Conservation (phyloP, 2,113 vertebrate genomes). For the Crotalus viridis region DNA sequence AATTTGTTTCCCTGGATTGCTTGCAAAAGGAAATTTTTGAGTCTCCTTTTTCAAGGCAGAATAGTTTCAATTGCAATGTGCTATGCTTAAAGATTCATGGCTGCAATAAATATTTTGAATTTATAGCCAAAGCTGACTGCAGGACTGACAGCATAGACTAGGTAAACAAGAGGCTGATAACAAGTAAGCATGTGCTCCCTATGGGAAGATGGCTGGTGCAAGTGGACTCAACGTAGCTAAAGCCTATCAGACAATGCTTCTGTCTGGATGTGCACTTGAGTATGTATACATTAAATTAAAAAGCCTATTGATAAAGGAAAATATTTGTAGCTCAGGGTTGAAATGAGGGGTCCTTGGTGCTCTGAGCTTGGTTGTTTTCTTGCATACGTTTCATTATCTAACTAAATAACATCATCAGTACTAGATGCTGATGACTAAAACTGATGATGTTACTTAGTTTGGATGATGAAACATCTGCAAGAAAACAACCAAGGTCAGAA, state of each 20-base stretch:
- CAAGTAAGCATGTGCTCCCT: neutral
- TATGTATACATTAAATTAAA: slow-evolving; percentile 17
- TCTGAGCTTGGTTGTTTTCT: neutral
- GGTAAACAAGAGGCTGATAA: neutral
- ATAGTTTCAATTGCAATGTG: neutral
- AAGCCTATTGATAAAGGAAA: slow-evolving; percentile 4
- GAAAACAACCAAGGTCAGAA: neutral
- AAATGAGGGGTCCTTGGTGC: neutral
- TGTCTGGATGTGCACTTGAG: neutral
- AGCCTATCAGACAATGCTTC: neutral
- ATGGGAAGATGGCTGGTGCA: neutral
- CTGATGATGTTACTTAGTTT: neutral
- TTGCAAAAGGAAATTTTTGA: neutral
- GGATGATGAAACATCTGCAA: neutral
- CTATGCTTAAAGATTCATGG: neutral
- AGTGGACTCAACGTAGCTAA: neutral
- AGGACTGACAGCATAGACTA: neutral
- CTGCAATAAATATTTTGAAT: neutral
- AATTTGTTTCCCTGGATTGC: neutral
- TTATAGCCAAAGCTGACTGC: neutral
- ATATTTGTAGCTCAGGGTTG: neutral
- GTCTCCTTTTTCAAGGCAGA: neutral
- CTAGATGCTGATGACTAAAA: neutral
- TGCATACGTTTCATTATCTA: neutral
- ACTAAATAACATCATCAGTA: neutral